Percentiles rank a stretch among this genome's conserved stretches.
phyloP scores from a whole-genome alignment of 2,113 vertebrate genomes.

The Erpornis zantholeuca region DNA sequence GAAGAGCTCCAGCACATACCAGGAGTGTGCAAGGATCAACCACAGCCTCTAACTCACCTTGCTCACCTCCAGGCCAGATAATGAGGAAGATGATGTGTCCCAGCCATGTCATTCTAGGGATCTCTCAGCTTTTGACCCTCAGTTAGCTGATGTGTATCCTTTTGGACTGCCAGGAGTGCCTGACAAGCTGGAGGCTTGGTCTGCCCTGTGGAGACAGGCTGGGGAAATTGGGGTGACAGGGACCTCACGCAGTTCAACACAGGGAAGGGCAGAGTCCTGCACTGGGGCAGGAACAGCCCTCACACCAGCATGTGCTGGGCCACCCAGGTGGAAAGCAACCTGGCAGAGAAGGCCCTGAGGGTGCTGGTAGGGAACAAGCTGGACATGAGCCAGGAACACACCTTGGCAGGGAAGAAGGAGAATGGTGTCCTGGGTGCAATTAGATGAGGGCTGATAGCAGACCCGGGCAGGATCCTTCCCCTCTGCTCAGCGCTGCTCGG shows the following conservation, averaged over 20 bases:
- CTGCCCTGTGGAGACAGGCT: neutral
- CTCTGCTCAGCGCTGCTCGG: neutral
- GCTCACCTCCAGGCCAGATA: neutral
- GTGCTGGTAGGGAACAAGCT: neutral
- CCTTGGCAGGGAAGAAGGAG: rapidly evolving
- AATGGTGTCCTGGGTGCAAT: neutral
- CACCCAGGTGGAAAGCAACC: neutral
- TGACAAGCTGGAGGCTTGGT: neutral
- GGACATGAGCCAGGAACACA: neutral
- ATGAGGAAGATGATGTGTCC: neutral
- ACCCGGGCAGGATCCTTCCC: neutral
- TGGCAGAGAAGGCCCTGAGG: neutral
- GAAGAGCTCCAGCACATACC: neutral
- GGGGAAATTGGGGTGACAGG: neutral
- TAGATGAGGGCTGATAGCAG: neutral
- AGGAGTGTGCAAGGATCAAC: neutral
- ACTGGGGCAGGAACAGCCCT: neutral
- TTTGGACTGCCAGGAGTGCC: neutral
- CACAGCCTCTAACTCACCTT: neutral
- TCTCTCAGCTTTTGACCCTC: neutral
- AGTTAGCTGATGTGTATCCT: neutral
- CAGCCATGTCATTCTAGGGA: no score
- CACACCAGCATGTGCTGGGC: neutral
- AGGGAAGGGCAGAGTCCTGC: neutral
- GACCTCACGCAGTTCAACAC: rapidly evolving